Base-by-base conservation (phyloP, 2,113 vertebrate genomes). In the Gavia stellata region DNA sequence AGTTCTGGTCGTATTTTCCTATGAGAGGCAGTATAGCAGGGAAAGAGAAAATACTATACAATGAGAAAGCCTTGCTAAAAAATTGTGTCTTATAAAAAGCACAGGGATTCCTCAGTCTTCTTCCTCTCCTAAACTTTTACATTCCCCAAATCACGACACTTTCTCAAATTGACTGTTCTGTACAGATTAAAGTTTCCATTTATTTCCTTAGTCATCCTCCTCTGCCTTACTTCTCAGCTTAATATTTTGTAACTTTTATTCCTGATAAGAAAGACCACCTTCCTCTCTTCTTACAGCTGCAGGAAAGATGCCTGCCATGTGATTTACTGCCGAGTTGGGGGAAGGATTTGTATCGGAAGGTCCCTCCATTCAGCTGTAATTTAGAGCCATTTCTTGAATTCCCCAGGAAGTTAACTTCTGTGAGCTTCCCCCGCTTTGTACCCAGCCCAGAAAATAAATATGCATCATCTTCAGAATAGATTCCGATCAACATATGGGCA, bases 311-410 rank as follows among this genome's bases (percentile, higher is more conserved):
- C 70, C 72, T 63, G 87, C 56, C 45, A 2, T 40, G 38, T 97
- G 97, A 98, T 98, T 98, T 98, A 98, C 80, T 70, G 94, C 26
- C 0, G 2, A 26, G 63, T 31, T 93, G 89, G 90, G 77, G 93
- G 65, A 84, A 80, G 65, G 24, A 42, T 92, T 94, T 93, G 88
- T 79, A 75, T 85, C 25, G 2, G 94, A 93, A 96, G 53, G 92
- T 92, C 53, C 72, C 70, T 92, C 59, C 44, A 38, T 86, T 94
- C 80, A 12, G 84, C 92, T 94, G 89, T 98, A 98, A 98, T 98
- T 98, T 98, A 98, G 96, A 97, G 97, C 87, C 92, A 78, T 96
- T 92, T 94, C 95, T 97, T 82, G 50, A 97, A 97, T 97, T 95
- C 97, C 97, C 93, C 52, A 17, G 82, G 65, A 93, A 94, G 85